Percentiles rank a stretch among this genome's conserved stretches.
phyloP scores from a whole-genome alignment of 2,888 invertebrate species.

The Hypolimnas misippus region DNA sequence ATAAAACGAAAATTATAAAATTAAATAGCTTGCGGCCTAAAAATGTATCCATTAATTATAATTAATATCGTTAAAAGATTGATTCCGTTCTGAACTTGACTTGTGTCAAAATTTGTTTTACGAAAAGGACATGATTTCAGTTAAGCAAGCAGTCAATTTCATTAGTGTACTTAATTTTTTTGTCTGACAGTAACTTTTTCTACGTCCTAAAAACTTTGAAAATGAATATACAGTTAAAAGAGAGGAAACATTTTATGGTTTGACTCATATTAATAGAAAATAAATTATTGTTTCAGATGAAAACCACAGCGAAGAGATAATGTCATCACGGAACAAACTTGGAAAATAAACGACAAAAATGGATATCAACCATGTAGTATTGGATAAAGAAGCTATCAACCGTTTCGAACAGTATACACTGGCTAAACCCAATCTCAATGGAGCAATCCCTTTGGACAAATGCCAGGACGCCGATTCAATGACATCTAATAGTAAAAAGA shows the following conservation, averaged over 20 bases:
- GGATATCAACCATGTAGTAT: slow-evolving; percentile 79
- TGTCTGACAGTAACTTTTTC: slow-evolving; percentile 38
- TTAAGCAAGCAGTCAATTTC: too few species aligned
- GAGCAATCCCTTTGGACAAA: slow-evolving; percentile 80
- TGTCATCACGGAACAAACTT: slow-evolving; percentile 62
- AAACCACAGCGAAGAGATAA: slow-evolving; percentile 52
- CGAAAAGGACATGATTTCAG: too few species aligned
- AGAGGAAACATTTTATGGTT: slow-evolving; percentile 39
- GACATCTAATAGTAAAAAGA: slow-evolving; percentile 79
- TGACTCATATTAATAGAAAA: slow-evolving; percentile 43
- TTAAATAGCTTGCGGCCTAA: too few species aligned
- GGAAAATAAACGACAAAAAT: slow-evolving; percentile 65
- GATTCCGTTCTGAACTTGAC: too few species aligned
- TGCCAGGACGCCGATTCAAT: slow-evolving; percentile 81
- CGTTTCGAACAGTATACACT: slow-evolving; percentile 80
- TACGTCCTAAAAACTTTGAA: slow-evolving; percentile 68
- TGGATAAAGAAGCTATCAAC: slow-evolving; percentile 81
- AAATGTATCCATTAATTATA: too few species aligned
- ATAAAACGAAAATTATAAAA: too few species aligned
- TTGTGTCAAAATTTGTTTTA: too few species aligned
- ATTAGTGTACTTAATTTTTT: too few species aligned
- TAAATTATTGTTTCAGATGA: slow-evolving; percentile 74
- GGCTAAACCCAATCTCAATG: slow-evolving; percentile 78
- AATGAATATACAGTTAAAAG: slow-evolving; percentile 63
- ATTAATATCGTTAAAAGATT: neutral